These are phyloP conservation scores for Phataginus tricuspis DNA, from an alignment of 2,797 vertebrate genomes.

Conservation along the genomic window DNA sequence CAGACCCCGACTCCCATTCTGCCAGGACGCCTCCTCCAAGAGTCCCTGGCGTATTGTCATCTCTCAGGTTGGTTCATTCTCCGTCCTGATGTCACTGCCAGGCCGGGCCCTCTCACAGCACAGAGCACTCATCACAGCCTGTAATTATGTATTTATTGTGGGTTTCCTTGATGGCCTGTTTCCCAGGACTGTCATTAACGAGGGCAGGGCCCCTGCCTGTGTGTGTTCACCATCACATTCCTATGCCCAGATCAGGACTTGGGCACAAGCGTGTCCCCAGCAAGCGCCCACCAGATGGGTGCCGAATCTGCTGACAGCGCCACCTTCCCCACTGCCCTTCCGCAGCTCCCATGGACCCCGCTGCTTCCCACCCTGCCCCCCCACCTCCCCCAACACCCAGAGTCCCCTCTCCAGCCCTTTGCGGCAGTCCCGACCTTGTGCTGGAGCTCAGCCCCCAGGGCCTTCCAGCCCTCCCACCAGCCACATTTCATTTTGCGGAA, in stretches of 20 bases:
- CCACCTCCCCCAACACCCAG: neutral
- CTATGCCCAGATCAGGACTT: neutral
- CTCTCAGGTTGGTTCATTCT: neutral
- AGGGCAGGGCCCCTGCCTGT: neutral
- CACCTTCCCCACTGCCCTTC: neutral
- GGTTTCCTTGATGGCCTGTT: neutral
- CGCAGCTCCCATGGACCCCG: neutral
- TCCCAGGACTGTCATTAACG: neutral
- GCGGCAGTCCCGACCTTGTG: fast-evolving
- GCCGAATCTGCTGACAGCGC: neutral
- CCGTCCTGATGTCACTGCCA: neutral
- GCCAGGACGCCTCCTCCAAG: neutral
- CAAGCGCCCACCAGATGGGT: neutral
- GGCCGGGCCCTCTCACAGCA: neutral
- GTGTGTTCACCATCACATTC: neutral
- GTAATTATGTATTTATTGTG: slow-evolving; percentile 31
- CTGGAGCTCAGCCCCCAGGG: neutral
- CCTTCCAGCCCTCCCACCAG: neutral
- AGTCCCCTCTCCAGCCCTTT: neutral
- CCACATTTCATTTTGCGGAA: neutral
- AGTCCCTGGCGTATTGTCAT: neutral
- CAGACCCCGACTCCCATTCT: neutral
- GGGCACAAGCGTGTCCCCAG: neutral
- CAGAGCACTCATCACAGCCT: neutral
- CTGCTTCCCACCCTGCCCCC: neutral